phyloP scores from a whole-genome alignment of 2,113 vertebrate species.

The Nannospalax galili region DNA sequence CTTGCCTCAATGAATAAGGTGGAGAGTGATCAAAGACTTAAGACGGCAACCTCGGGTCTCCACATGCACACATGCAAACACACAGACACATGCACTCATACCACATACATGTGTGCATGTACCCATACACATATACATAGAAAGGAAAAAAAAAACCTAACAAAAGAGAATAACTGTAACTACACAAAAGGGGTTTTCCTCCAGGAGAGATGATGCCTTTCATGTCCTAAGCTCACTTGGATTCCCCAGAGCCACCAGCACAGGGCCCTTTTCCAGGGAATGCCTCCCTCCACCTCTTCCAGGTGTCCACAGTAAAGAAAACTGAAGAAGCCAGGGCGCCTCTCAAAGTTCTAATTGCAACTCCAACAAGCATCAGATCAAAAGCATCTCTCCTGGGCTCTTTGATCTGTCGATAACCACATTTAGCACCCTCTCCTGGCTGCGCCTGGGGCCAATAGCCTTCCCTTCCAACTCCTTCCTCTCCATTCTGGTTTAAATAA shows the following conservation, averaged over 20 bases:
- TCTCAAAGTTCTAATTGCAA: conserved; percentile 70
- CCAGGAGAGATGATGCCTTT: not conserved
- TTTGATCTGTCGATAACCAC: conserved; percentile 81
- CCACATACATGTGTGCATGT: not conserved
- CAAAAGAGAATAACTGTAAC: conserved; percentile 13
- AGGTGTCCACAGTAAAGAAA: conserved; percentile 69
- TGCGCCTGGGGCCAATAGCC: conserved; percentile 62
- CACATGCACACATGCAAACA: too few species aligned
- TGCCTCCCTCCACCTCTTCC: conserved; percentile 36
- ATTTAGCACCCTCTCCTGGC: conserved; percentile 73
- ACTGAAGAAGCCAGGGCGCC: not conserved
- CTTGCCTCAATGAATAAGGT: not conserved
- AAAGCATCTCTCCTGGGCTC: conserved; percentile 68
- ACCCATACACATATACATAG: not conserved
- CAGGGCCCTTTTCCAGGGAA: not conserved
- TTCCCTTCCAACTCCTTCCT: conserved; percentile 53
- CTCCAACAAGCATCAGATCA: conserved; percentile 76
- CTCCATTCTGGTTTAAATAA: conserved; percentile 73
- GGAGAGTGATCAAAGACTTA: not conserved
- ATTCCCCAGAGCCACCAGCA: not conserved
- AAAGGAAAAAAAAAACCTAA: not conserved
- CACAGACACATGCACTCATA: not conserved
- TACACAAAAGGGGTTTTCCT: conserved; percentile 65
- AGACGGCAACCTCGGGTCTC: too few species aligned
- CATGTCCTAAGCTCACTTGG: not conserved